Evolutionary conservation across 2,888 invertebrate genomes (phyloP).

Genomic region (Eremobia ochroleuca): DNA sequence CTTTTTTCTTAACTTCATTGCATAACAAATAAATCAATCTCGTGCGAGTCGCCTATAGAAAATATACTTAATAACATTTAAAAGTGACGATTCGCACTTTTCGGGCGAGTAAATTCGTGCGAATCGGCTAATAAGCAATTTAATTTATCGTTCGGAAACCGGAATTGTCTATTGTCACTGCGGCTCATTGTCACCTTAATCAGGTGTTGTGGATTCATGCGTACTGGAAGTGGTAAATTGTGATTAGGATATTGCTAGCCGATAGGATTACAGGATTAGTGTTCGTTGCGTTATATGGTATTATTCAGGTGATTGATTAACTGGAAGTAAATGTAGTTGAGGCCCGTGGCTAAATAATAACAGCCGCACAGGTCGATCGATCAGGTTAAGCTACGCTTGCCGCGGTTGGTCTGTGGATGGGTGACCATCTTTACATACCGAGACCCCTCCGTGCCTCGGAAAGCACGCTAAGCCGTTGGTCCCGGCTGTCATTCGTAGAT

Average conservation of each 20-base stretch:
- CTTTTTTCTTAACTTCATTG: background rate
- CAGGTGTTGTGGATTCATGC: constrained; percentile 63
- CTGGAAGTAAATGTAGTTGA: constrained; percentile 6
- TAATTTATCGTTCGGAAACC: constrained; percentile 66
- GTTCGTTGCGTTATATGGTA: constrained; percentile 22
- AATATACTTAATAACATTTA: no score
- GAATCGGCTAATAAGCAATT: constrained; percentile 25
- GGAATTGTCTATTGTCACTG: constrained; percentile 63
- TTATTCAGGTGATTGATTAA: constrained; percentile 44
- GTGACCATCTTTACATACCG: no score
- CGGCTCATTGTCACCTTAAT: constrained; percentile 74
- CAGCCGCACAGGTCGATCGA: no score
- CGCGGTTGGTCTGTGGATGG: no score
- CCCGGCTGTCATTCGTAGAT: no score
- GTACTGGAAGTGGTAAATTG: constrained; percentile 55
- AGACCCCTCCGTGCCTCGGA: no score
- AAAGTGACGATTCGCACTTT: background rate
- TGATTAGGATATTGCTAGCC: constrained; percentile 44
- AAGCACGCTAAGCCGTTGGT: no score
- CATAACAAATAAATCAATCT: background rate
- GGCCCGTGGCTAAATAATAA: no score
- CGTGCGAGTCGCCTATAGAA: background rate
- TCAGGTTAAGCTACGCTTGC: no score
- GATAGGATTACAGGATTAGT: constrained; percentile 44
- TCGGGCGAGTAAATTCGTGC: background rate